phyloP scores from a whole-genome alignment of 2,888 invertebrate species.

The Luperina testacea region DNA sequence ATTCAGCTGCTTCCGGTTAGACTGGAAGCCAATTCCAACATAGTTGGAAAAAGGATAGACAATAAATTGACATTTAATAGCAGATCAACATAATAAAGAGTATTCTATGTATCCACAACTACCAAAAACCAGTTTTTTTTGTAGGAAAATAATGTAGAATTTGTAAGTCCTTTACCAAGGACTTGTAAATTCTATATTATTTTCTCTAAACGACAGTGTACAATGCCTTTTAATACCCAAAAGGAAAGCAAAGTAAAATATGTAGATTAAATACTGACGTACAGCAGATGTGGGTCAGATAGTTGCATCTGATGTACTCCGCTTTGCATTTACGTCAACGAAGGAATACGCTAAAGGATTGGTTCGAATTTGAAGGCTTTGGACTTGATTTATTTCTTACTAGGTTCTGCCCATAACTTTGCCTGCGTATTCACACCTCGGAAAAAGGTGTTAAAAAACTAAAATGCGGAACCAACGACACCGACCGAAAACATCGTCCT shows the following conservation, averaged over 20 bases:
- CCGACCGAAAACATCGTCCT: too few relatives aligned
- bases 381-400: background rate
- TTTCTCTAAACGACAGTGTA: background rate
- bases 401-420: background rate
- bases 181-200: background rate
- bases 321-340: conserved; percentile 54
- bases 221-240: background rate
- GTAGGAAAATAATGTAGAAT: background rate
- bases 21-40: too few relatives aligned
- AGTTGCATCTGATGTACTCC: conserved; percentile 19
- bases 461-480: too few relatives aligned
- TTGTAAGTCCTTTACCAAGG: background rate
- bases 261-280: conserved; percentile 37
- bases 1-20: too few relatives aligned
- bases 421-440: too few relatives aligned
- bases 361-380: background rate
- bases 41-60: too few relatives aligned
- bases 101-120: too few relatives aligned
- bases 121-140: background rate
- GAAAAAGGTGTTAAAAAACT: too few relatives aligned
- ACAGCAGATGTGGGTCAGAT: conserved; percentile 43
- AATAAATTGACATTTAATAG: too few relatives aligned
- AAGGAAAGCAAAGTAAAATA: conserved; percentile 29
- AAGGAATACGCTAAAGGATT: conserved; percentile 14
- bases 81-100: too few relatives aligned